Evolutionary conservation across 1,140 invertebrate genomes (phyloP).

Genomic region (Drosophila athabasca): DNA sequence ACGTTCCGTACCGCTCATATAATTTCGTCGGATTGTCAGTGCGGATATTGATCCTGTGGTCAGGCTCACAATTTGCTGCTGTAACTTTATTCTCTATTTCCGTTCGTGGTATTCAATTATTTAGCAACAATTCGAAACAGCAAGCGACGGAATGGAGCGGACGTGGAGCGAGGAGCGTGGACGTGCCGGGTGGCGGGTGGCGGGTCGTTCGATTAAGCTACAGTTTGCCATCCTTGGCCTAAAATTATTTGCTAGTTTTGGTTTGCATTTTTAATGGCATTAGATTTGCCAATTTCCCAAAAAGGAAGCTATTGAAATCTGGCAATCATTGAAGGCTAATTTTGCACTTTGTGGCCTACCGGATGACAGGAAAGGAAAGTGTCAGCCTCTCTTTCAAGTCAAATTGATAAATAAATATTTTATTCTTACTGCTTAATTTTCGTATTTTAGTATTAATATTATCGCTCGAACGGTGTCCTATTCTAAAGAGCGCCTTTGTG

Average conservation of each 20-base stretch:
- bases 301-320: slow-evolving; percentile 24
- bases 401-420: no score
- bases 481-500: neutral
- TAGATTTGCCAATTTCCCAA: slow-evolving; percentile 30
- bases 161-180: neutral
- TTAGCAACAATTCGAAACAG: slow-evolving; percentile 30
- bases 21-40: neutral
- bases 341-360: slow-evolving; percentile 4
- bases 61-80: slow-evolving; percentile 8
- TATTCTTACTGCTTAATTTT: no score
- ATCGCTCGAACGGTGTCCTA: neutral
- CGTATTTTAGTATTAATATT: no score
- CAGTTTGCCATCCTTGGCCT: neutral
- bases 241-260: slow-evolving; percentile 26
- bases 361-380: no score
- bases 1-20: neutral
- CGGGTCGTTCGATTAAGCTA: neutral
- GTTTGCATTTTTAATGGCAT: slow-evolving; percentile 37
- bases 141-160: slow-evolving; percentile 6
- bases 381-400: no score
- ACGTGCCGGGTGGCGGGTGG: slow-evolving; percentile 3
- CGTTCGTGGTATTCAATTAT: slow-evolving; percentile 38
- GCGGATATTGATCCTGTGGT: slow-evolving; percentile 14
- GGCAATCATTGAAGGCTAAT: slow-evolving; percentile 4
- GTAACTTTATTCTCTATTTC: slow-evolving; percentile 32